Conservation (phyloP, 2,797 vertebrate genomes). For the Trachops cirrhosus region DNA sequence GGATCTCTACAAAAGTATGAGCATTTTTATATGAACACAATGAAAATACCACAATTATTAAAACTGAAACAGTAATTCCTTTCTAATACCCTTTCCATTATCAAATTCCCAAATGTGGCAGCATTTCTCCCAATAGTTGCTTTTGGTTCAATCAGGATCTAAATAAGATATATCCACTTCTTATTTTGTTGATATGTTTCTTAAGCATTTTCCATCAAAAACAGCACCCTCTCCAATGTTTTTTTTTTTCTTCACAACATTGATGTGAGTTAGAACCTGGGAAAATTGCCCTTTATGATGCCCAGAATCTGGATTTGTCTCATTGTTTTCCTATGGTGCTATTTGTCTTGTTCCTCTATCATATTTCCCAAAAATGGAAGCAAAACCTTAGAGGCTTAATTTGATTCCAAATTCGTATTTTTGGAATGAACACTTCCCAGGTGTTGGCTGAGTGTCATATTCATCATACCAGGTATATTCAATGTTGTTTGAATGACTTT, state of each 20-base stretch:
- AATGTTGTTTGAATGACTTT: background rate
- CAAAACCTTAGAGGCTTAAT: background rate
- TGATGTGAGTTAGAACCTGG: background rate
- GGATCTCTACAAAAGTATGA: background rate
- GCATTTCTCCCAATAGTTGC: background rate
- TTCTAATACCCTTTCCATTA: background rate
- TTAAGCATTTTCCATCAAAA: constrained; percentile 4
- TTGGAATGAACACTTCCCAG: background rate
- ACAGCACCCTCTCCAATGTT: background rate
- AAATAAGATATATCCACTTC: background rate
- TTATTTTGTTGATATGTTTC: background rate
- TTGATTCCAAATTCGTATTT: background rate
- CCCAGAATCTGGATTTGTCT: background rate
- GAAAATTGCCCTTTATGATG: background rate
- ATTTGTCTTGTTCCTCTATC: background rate
- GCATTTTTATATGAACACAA: background rate
- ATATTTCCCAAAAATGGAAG: background rate
- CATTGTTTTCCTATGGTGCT: background rate
- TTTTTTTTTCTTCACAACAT: background rate
- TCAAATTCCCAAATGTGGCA: background rate
- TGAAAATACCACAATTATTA: background rate
- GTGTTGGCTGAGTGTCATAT: background rate
- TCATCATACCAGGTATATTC: background rate
- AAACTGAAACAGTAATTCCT: background rate
- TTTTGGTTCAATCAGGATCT: background rate